A percentile compares a stretch with the other conserved stretches of the same genome.
phyloP scores from a whole-genome alignment of 2,888 invertebrate species.

The Chesias legatella region DNA sequence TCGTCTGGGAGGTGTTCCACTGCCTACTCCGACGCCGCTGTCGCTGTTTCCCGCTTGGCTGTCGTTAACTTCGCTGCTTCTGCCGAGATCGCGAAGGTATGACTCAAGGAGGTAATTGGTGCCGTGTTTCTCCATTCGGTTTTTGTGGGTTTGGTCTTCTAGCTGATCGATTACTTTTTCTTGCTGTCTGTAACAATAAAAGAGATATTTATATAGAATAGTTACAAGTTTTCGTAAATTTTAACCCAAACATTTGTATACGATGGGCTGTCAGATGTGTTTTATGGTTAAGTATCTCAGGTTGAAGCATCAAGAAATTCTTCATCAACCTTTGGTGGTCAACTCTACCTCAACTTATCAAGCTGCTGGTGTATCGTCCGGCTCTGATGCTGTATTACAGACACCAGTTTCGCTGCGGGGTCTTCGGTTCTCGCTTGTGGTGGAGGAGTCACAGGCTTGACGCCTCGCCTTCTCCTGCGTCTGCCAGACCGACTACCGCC shows the following conservation, averaged over 20 bases:
- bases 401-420: constrained; percentile 66
- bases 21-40: constrained; percentile 84
- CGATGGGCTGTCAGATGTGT: too few species aligned
- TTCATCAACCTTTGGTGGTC: background rate
- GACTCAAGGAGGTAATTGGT: constrained; percentile 90
- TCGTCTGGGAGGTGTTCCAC: constrained; percentile 80
- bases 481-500: constrained; percentile 57
- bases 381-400: constrained; percentile 73
- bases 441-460: constrained; percentile 57
- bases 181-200: constrained; percentile 78
- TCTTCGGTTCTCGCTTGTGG: constrained; percentile 58
- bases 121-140: constrained; percentile 86
- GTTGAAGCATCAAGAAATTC: too few species aligned
- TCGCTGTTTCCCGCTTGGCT: constrained; percentile 85
- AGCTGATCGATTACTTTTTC: constrained; percentile 89
- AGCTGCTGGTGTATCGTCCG: constrained; percentile 72
- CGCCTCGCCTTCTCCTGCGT: constrained; percentile 49
- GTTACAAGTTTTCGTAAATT: too few species aligned
- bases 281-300: too few species aligned
- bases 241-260: too few species aligned
- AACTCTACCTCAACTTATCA: constrained; percentile 65
- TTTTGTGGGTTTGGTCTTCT: constrained; percentile 88
- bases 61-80: constrained; percentile 69
- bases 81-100: constrained; percentile 80
- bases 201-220: background rate